These are phyloP conservation scores for Sandelia bainsii DNA, from an alignment of 2,797 vertebrate genomes.

Conservation along the genomic window DNA sequence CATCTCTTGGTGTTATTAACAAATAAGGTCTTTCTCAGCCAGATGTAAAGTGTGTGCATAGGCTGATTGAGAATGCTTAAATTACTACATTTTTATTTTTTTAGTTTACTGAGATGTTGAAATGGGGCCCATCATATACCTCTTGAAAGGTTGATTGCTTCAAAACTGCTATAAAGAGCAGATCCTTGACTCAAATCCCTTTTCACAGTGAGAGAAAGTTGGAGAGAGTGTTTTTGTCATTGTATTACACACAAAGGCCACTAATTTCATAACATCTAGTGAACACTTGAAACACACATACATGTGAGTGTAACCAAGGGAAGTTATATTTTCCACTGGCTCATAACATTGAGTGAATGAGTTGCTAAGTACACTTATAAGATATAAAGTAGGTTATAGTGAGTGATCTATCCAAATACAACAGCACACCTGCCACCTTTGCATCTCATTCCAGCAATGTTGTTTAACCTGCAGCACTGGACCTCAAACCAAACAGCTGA, in stretches of 20 bases:
- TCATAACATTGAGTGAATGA: neutral
- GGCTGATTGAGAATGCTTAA: slow-evolving; percentile 3
- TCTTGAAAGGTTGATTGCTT: slow-evolving; percentile 2
- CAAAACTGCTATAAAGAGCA: neutral
- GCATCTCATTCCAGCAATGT: slow-evolving; percentile 1
- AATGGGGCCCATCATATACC: neutral
- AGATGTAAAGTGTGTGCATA: slow-evolving; percentile 12
- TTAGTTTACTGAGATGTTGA: neutral
- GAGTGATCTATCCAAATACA: slow-evolving; percentile 1
- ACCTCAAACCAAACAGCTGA: slow-evolving; percentile 26
- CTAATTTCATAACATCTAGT: slow-evolving; percentile 8
- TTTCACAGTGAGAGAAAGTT: neutral
- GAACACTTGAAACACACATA: neutral
- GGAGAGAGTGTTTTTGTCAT: neutral
- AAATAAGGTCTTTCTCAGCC: slow-evolving; percentile 26
- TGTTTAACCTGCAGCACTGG: slow-evolving; percentile 10
- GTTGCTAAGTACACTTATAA: neutral
- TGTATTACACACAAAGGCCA: neutral
- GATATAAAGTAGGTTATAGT: neutral
- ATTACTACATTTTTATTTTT: neutral
- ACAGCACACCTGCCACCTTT: neutral
- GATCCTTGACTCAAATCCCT: neutral
- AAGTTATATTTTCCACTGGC: neutral
- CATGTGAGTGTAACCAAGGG: neutral
- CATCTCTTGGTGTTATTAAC: slow-evolving; percentile 11